Conservation (phyloP, 2,888 invertebrate genomes). For the Drosophila stalkeri region DNA sequence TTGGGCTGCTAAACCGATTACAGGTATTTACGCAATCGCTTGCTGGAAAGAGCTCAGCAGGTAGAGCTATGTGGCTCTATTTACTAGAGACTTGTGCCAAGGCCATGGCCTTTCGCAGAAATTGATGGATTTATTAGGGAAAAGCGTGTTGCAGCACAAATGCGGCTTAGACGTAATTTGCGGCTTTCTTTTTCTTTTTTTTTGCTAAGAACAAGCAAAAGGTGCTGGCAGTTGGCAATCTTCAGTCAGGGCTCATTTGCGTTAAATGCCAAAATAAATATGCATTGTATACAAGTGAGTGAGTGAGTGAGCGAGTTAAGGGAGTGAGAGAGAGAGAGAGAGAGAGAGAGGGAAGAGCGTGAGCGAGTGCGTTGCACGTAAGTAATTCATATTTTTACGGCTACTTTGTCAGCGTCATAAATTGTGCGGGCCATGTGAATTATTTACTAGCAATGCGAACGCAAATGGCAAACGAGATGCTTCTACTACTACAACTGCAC, state of each 20-base stretch:
- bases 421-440: conserved; percentile 72
- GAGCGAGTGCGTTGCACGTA: conserved; percentile 33
- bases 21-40: conserved; percentile 29
- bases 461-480: conserved; percentile 46
- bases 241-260: conserved; percentile 44
- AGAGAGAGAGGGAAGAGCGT: neutral
- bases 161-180: conserved; percentile 66
- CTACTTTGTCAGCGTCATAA: conserved; percentile 79
- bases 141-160: conserved; percentile 53
- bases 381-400: conserved; percentile 80
- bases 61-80: conserved; percentile 20
- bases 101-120: conserved; percentile 39
- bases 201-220: conserved; percentile 29
- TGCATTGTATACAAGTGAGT: conserved; percentile 39
- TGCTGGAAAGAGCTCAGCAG: conserved; percentile 19
- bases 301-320: neutral
- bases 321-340: neutral
- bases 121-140: conserved; percentile 67
- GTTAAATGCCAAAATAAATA: conserved; percentile 62
- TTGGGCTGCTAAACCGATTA: conserved; percentile 45
- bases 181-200: conserved; percentile 39
- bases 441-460: conserved; percentile 77
- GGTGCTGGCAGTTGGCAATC: conserved; percentile 23
- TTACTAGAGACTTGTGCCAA: conserved; percentile 12
- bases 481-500: conserved; percentile 2